Base-by-base conservation (phyloP, 1,140 invertebrate genomes). In the Goniozus legneri region DNA sequence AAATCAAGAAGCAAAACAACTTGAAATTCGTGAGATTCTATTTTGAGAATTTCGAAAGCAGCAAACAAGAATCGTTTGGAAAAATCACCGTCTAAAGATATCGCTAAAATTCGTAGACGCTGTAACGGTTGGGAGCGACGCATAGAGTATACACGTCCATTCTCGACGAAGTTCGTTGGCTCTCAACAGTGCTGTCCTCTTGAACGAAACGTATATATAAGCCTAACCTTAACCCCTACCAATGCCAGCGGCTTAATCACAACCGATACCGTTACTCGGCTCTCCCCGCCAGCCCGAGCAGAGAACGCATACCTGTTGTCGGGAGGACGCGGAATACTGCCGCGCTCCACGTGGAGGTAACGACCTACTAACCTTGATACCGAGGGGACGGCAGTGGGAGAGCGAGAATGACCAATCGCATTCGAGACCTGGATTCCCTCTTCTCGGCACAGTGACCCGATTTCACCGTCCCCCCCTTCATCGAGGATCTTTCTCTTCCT, bases 351-450 rank as follows among this genome's bases (percentile, higher is more conserved):
- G 53, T 48, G 55, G 50, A 60, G 58, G 54, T 39, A 63, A 45
- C 53, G 65, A 62, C 67, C 54, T 47, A 70, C 56, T 71, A 43
- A 64, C 67, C 69, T 64, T 67, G 48, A 65, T 69, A 43, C 10
- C 10, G 24, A 33, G 14, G 14, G 43, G 15, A 4, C 21, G 18
- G 16, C 30, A 32, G 44, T 33, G 39, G 52, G 42, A 44, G 44
- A 42, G 34, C 30, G 20, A 8, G 16, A 15, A 31, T 34, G 44
- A 37, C 63, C 65, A 69, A 66, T 69, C 50, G 46, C 18, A 50
- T 36, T 37, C 37, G 36, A 60, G 45, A 18, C 22, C 37, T 18
- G 20, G 38, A 39, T 44, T 48, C 49, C 56, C 56, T 58, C 63
- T 47, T 42, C 34, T 12, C 42, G 50, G 27, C 42, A 52, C 42